Evolutionary conservation across 2,888 invertebrate genomes (phyloP).

Genomic region (Eristalis intricaria): DNA sequence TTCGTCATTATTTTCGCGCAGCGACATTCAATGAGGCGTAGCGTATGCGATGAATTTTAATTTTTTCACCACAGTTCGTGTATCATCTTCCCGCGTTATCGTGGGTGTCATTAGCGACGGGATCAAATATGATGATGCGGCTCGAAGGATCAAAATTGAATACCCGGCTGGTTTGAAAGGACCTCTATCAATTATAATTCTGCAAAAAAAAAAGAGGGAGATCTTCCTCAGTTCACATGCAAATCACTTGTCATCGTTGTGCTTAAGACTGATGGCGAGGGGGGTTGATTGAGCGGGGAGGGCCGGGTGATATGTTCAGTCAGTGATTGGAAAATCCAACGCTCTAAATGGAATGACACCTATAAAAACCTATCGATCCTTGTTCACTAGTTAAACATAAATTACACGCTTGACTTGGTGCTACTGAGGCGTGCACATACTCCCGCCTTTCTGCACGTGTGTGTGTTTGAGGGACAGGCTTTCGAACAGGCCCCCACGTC

Average conservation of each 20-base stretch:
- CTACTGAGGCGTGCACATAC: conserved; percentile 57
- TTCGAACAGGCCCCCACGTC: conserved; percentile 23
- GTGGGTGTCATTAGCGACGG: conserved; percentile 49
- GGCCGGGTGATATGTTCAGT: background rate
- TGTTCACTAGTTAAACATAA: conserved; percentile 72
- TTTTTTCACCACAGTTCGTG: background rate
- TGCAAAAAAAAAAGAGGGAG: conserved; percentile 5
- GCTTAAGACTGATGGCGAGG: background rate
- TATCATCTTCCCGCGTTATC: background rate
- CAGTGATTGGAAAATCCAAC: conserved; percentile 60
- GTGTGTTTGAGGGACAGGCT: conserved; percentile 9
- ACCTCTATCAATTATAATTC: conserved; percentile 35
- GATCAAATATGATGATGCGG: conserved; percentile 36
- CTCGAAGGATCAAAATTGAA: conserved; percentile 43
- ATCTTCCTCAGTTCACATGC: background rate
- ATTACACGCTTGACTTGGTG: conserved; percentile 66
- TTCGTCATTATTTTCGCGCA: conserved; percentile 33
- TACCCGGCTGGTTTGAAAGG: background rate
- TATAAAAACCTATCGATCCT: conserved; percentile 70
- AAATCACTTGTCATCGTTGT: conserved; percentile 44
- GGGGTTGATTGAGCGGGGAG: background rate
- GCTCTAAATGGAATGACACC: conserved; percentile 67
- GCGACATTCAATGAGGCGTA: conserved; percentile 43
- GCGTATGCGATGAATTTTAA: conserved; percentile 57
- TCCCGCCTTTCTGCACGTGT: background rate